These are phyloP conservation scores for Aplocera efformata DNA, from an alignment of 2,888 invertebrate genomes.

Conservation along the genomic window DNA sequence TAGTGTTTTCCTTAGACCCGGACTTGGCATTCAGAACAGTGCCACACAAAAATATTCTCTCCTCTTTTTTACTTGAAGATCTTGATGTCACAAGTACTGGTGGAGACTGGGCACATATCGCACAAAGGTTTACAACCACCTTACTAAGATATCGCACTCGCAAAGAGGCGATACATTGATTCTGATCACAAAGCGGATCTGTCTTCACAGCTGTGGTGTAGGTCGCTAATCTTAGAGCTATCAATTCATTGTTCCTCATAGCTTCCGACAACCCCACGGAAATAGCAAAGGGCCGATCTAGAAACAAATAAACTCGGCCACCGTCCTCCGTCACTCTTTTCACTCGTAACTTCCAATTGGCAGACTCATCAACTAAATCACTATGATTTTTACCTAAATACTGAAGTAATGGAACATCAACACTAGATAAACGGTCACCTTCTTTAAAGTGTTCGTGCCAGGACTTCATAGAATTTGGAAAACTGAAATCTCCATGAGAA, in stretches of 20 bases:
- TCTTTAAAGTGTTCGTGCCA: constrained; percentile 71
- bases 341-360: constrained; percentile 70
- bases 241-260: constrained; percentile 36
- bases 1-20: constrained; percentile 71
- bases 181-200: constrained; percentile 44
- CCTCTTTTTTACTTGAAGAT: constrained; percentile 47
- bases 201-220: constrained; percentile 32
- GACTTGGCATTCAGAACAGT: constrained; percentile 80
- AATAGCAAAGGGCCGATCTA: constrained; percentile 64
- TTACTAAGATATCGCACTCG: constrained; percentile 50
- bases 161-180: constrained; percentile 48
- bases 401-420: constrained; percentile 41
- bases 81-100: constrained; percentile 58
- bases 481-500: constrained; percentile 83
- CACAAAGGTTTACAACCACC: constrained; percentile 52
- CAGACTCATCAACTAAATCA: constrained; percentile 61
- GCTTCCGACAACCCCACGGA: constrained; percentile 46
- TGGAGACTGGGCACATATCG: constrained; percentile 25
- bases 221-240: constrained; percentile 36
- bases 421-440: constrained; percentile 16
- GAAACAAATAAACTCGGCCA: constrained; percentile 72
- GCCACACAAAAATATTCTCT: constrained; percentile 73
- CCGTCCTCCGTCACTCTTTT: constrained; percentile 56
- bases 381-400: constrained; percentile 48
- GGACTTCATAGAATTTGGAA: constrained; percentile 76